A percentile compares a stretch with the other conserved stretches of the same genome.
Conservation (phyloP, 1,140 invertebrate genomes). For the Pogonognathellus flavescens region DNA sequence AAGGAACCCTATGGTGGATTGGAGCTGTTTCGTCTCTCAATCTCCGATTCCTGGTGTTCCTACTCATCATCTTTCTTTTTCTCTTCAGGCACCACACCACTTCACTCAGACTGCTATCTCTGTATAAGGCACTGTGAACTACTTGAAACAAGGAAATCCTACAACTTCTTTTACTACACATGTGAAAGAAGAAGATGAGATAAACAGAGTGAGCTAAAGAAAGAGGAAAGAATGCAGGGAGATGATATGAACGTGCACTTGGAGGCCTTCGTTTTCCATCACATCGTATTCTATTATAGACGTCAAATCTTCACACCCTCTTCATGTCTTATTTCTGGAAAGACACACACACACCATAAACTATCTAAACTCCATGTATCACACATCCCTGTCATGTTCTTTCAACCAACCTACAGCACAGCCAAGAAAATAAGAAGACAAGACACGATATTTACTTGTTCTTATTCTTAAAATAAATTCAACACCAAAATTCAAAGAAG, state of each 20-base stretch:
- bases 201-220: neutral
- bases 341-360: slow-evolving; percentile 18
- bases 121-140: neutral
- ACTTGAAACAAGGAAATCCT: neutral
- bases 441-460: slow-evolving; percentile 1
- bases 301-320: slow-evolving; percentile 43
- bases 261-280: slow-evolving; percentile 26
- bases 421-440: neutral
- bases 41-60: slow-evolving; percentile 47
- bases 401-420: slow-evolving; percentile 43
- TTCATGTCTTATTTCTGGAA: slow-evolving; percentile 49
- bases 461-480: neutral
- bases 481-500: slow-evolving; percentile 8
- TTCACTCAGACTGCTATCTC: no score
- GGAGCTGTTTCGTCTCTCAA: slow-evolving; percentile 16
- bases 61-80: slow-evolving; percentile 1
- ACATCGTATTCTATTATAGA: neutral
- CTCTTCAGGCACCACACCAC: no score
- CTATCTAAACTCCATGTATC: slow-evolving; percentile 39
- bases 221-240: neutral
- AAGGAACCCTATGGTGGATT: slow-evolving; percentile 1
- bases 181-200: neutral
- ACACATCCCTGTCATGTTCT: slow-evolving; percentile 35
- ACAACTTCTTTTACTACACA: neutral
- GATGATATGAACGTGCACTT: slow-evolving; percentile 1